These are phyloP conservation scores for Onychostoma macrolepis DNA, from an alignment of 2,113 vertebrate genomes.

Conservation along the genomic window DNA sequence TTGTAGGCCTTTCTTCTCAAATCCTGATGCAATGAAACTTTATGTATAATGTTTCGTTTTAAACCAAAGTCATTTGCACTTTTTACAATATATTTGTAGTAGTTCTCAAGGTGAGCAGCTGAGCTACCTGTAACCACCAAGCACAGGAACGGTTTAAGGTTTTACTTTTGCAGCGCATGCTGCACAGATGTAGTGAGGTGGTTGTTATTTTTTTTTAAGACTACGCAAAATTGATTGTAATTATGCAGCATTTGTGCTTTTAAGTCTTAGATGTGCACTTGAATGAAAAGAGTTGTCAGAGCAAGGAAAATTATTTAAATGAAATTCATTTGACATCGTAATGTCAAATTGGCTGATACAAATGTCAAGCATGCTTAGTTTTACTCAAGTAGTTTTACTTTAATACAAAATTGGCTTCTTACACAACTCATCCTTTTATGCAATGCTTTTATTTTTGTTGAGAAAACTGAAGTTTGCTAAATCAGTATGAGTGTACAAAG, in stretches of 20 bases:
- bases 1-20: conserved; percentile 21
- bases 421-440: neutral
- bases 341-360: neutral
- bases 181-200: neutral
- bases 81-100: neutral
- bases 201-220: neutral
- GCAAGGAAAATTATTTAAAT: neutral
- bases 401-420: neutral
- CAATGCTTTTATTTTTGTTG: neutral
- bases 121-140: conserved; percentile 24
- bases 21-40: neutral
- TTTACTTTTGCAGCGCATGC: neutral
- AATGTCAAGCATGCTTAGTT: neutral
- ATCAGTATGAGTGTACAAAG: neutral
- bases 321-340: neutral
- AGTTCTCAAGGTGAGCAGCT: conserved; percentile 26
- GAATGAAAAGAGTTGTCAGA: neutral
- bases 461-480: neutral
- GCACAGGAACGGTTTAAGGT: neutral
- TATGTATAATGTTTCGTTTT: neutral
- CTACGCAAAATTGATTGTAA: neutral
- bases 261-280: neutral
- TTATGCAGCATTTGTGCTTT: neutral
- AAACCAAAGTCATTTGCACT: neutral
- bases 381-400: neutral